Evolutionary conservation across 2,113 vertebrate species (phyloP).

Genomic region (Porphyrio hochstetteri): DNA sequence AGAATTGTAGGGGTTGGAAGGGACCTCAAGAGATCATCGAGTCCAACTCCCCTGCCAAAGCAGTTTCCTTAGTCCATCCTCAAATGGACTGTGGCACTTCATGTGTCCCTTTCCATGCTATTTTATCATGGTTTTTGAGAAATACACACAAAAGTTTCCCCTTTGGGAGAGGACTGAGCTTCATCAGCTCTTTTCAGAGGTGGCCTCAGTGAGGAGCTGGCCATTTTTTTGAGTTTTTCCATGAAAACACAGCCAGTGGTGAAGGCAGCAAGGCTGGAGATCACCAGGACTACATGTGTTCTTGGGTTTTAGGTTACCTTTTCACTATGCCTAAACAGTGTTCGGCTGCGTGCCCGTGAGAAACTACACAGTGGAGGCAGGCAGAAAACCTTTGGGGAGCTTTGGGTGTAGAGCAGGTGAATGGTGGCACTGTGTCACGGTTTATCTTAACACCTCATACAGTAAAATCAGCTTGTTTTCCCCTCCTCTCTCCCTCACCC

Average conservation of each 20-base stretch:
- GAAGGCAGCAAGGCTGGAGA: neutral
- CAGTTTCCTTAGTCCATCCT: too few species aligned
- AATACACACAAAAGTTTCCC: neutral
- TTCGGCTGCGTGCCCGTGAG: neutral
- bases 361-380: neutral
- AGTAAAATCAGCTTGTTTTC: neutral
- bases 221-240: neutral
- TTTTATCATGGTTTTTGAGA: neutral
- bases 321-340: neutral
- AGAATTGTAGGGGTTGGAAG: too few species aligned
- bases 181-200: neutral
- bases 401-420: neutral
- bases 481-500: neutral
- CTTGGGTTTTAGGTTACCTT: neutral
- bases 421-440: neutral
- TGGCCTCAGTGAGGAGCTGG: neutral
- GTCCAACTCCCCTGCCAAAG: too few species aligned
- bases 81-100: neutral
- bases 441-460: neutral
- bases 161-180: neutral
- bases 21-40: too few species aligned
- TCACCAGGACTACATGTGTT: neutral
- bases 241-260: neutral
- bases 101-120: rapidly evolving
- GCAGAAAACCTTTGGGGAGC: neutral